Conservation (phyloP, 1,140 invertebrate species). For the Papilio xuthus region DNA sequence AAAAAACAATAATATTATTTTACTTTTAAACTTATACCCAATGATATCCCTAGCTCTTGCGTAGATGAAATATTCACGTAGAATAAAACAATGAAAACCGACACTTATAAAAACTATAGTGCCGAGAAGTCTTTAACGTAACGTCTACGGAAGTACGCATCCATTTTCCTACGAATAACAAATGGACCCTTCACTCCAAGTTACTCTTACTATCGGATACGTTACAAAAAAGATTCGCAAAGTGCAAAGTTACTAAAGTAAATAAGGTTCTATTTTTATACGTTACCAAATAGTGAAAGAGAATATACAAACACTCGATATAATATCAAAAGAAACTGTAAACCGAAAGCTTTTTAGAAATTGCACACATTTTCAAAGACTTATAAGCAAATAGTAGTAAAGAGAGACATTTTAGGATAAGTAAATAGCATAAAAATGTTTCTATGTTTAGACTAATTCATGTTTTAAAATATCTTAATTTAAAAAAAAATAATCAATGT, state of each 20-base stretch:
- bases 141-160: not conserved
- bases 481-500: too few species aligned
- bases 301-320: not conserved
- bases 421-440: too few species aligned
- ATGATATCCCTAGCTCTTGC: too few species aligned
- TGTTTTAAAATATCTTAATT: too few species aligned
- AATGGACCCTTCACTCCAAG: not conserved
- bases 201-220: not conserved
- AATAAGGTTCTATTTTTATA: not conserved
- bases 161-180: conserved; percentile 10
- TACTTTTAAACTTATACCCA: too few species aligned
- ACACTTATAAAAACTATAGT: not conserved
- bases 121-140: conserved; percentile 2
- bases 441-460: too few species aligned
- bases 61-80: too few species aligned
- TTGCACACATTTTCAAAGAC: too few species aligned
- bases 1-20: too few species aligned
- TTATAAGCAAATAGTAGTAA: too few species aligned
- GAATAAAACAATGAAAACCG: too few species aligned
- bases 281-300: not conserved
- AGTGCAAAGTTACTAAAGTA: not conserved
- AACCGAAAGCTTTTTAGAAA: not conserved
- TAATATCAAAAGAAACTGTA: not conserved
- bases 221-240: conserved; percentile 18
- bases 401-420: too few species aligned